phyloP scores from a whole-genome alignment of 37 sponge, comb jelly and placozoan genomes.

The Mnemiopsis leidyi region DNA sequence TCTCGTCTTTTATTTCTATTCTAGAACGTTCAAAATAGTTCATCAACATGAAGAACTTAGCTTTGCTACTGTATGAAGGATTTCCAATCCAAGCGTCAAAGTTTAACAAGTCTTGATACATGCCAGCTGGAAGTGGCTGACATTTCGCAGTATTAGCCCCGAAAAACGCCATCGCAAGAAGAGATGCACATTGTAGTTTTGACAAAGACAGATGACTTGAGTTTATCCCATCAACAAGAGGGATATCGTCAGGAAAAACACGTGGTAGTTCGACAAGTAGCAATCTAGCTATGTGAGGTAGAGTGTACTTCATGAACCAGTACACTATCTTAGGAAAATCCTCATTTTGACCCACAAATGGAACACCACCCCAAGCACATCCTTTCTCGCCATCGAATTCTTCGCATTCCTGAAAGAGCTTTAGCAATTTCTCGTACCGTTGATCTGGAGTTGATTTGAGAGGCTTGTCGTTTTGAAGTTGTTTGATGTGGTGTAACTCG shows the following conservation, averaged over 20 bases:
- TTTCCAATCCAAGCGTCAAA: not conserved
- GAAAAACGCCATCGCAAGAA: not conserved
- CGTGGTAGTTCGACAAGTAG: not conserved
- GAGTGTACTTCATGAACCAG: not conserved
- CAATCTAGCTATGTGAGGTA: not conserved
- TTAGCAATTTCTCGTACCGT: not conserved
- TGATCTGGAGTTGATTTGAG: not conserved
- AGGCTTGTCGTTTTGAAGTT: not conserved
- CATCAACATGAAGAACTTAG: conserved; percentile 26
- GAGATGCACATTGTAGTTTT: not conserved
- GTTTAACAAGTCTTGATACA: not conserved
- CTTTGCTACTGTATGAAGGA: not conserved
- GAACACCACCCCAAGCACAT: not conserved
- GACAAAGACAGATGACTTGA: not conserved
- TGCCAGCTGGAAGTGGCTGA: not conserved
- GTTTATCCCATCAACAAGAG: not conserved
- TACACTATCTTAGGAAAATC: not conserved
- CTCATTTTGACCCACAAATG: not conserved
- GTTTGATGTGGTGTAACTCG: not conserved
- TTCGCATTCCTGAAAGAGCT: not conserved
- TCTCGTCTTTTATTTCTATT: not conserved
- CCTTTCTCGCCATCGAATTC: not conserved
- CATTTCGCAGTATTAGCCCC: not conserved
- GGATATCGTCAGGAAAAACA: not conserved
- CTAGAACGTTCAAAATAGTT: conserved; percentile 22